These are phyloP conservation scores for Muscicapa adusta DNA, from an alignment of 2,113 vertebrate genomes.

Conservation along the genomic window DNA sequence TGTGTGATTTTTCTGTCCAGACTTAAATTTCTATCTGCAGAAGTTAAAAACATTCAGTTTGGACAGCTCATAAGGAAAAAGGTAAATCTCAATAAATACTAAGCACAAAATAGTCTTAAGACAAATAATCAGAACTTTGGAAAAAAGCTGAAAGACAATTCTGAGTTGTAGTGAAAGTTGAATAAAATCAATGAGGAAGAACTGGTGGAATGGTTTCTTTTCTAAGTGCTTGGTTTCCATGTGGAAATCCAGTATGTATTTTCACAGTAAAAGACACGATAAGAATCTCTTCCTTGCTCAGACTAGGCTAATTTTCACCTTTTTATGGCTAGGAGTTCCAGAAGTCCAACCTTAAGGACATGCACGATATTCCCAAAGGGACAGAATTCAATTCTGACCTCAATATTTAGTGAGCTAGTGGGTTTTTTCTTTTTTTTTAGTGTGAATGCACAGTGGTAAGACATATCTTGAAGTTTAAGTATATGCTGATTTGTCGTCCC, in stretches of 20 bases:
- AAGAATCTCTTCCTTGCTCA: not conserved
- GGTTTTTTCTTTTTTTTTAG: not conserved
- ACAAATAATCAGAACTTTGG: not conserved
- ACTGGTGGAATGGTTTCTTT: not conserved
- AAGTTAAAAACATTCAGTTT: not conserved
- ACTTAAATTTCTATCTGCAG: not conserved
- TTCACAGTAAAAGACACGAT: not conserved
- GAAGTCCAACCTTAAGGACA: not conserved
- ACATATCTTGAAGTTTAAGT: not conserved
- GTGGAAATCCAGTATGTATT: not conserved
- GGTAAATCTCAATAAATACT: not conserved
- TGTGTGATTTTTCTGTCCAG: not conserved
- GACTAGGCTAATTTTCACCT: not conserved
- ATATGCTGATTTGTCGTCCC: not conserved
- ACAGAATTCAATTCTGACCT: not conserved
- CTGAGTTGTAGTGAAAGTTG: not conserved
- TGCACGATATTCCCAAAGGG: not conserved
- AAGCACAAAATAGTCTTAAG: not conserved
- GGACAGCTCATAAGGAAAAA: not conserved
- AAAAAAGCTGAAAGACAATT: not conserved
- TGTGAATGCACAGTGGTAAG: not conserved
- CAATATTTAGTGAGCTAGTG: not conserved
- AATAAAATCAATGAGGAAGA: not conserved
- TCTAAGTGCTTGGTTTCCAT: not conserved
- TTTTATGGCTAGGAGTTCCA: not conserved